Conservation (phyloP, 2,113 vertebrate genomes). For the Burhinus bistriatus region DNA sequence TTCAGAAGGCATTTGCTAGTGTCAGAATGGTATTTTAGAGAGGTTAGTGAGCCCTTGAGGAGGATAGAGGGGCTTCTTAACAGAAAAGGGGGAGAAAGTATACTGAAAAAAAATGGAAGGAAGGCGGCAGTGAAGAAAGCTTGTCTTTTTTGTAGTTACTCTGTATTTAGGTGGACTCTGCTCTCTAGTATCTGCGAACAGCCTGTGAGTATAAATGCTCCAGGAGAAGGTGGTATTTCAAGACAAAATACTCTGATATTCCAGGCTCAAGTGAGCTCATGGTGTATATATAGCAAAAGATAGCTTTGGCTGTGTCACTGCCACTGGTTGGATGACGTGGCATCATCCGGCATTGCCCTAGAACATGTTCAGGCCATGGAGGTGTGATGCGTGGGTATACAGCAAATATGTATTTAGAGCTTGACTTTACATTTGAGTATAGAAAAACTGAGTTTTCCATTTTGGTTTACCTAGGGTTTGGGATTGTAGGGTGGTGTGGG, state of each 20-base stretch:
- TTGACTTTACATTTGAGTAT: slow-evolving; percentile 14
- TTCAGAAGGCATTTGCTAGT: neutral
- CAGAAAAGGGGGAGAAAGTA: neutral
- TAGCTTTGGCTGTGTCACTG: neutral
- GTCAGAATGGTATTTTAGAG: neutral
- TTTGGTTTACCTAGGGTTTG: slow-evolving; percentile 44
- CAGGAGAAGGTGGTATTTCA: slow-evolving; percentile 7
- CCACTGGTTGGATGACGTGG: neutral
- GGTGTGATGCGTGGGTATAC: slow-evolving; percentile 8
- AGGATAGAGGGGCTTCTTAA: neutral
- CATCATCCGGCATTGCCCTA: neutral
- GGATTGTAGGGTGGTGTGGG: slow-evolving; percentile 34
- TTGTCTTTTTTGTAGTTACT: neutral
- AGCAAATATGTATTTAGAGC: neutral
- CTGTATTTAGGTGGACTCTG: neutral
- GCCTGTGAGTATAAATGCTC: neutral
- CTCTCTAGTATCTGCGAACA: neutral
- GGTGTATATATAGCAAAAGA: neutral
- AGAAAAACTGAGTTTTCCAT: neutral
- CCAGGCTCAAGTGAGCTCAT: slow-evolving; percentile 21
- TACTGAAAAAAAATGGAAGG: neutral
- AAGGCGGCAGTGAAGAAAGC: neutral
- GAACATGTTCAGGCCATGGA: slow-evolving; percentile 1
- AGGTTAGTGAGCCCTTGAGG: neutral
- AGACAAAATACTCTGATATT: slow-evolving; percentile 26